Conservation (phyloP, 2,113 vertebrate species). For the Ctenodactylus gundi region DNA sequence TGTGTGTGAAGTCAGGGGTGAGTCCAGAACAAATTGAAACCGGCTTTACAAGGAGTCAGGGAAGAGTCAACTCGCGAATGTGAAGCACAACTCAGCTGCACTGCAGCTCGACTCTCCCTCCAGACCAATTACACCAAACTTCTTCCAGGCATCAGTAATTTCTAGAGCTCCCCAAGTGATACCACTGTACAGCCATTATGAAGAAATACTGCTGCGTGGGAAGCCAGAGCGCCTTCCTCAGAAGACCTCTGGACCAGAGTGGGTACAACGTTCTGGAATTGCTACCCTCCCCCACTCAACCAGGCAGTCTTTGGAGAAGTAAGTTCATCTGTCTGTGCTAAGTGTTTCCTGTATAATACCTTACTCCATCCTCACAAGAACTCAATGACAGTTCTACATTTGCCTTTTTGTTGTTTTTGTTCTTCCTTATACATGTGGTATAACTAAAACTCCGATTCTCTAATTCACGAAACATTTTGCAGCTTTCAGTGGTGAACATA, state of each 20-base stretch:
- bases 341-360: background rate
- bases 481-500: background rate
- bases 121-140: background rate
- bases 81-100: background rate
- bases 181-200: background rate
- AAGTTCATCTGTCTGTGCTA: background rate
- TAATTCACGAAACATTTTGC: background rate
- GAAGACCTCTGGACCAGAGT: background rate
- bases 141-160: background rate
- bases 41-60: background rate
- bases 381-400: background rate
- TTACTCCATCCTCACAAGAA: background rate
- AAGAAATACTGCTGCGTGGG: background rate
- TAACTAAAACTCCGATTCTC: background rate
- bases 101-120: fast-evolving
- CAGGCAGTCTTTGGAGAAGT: background rate
- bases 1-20: background rate
- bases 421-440: background rate
- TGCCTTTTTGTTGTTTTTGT: background rate
- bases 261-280: background rate
- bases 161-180: background rate
- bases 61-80: background rate
- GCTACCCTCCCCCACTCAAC: background rate
- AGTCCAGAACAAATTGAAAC: background rate
- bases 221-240: background rate